Evolutionary conservation across 2,888 invertebrate species (phyloP), one percentile per base, ranked within the genome.

Genomic region (Tipula vernalis): DNA sequence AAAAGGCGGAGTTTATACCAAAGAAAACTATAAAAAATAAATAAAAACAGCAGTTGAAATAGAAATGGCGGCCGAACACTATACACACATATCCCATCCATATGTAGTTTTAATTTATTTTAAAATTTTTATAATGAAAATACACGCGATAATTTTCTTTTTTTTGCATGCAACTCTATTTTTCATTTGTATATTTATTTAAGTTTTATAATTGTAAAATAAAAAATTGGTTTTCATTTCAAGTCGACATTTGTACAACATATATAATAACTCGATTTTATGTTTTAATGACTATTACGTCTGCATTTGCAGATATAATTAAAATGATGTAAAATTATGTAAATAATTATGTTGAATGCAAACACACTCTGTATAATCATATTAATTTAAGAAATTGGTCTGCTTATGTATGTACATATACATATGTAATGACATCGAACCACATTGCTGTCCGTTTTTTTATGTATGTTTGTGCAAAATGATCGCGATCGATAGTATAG

Each of bases 1-100:
- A 85, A 85, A 85, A 42, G 85, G 85, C 85, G 85, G 85, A 18
- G 85, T 85, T 85, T 42, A 28, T 28, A 41, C 36, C 36, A 84
- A 84, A 36, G 39, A 84, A 84, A 84, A 84, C 36, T 84, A 84
- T 41, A 84, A 36, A 83, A 57, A 57, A 39, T 6, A 39, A 57
- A 57, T 57, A 57, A 71, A 71, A 71, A 18, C 71, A 71, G 71
- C 71, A 71, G 71, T 71, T 71, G 18, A 71, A 28, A 71, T 71
- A 71, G 10, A 71, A 71, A 71, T 71, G 71, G 71, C 71, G 71
- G 71, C 28, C 28, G 4, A 28, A 71, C 71, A 71, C 18, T 71
- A 51, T 51, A 28, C 28, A 28, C 28, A 28, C 28, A 28, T 28
- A 28, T 28, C 2, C 28, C 28, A 28, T 71, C 71, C 71, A 71